Base-by-base conservation (phyloP, 2,888 invertebrate species). In the Hyles lineata region DNA sequence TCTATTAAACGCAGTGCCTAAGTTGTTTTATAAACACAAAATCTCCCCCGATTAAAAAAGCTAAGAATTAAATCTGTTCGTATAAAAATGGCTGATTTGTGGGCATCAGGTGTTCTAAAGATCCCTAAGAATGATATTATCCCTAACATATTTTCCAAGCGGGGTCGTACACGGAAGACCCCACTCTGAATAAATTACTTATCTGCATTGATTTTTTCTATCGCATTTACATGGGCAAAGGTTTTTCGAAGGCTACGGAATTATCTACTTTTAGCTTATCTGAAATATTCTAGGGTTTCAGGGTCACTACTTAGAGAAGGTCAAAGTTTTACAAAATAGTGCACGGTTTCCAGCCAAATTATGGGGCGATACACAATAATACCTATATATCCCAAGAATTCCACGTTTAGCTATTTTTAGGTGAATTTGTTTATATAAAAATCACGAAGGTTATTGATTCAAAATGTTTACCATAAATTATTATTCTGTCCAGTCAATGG, bases 81-180 rank as follows among this genome's bases (percentile, higher is more conserved):
- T 50, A 67, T 67, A 67, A 67, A 63, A 80, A 82, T 83, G 81
- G 82, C 82, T 77, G 78, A 79, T 79, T 79, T 79, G 81, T 76
- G 77, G 89, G 92, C 89, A 93, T 93, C 94, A 94, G 94, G 94
- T 94, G 94, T 90, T 82, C 80, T 82, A 83, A 91, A 93, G 92
- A 90, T 92, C 89, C 87, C 84, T 86, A 85, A 88, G 88, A 90
- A 89, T 87, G 84, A 88, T 90, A 91, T 93, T 91, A 92, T 91
- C 89, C 88, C 83, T 79, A 89, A 91, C 91, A 92, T 92, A 91
- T 92, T 91, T 90, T 83, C 84, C 88, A 82, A 85, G 82, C 81
- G 82, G 88, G 92, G 88, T 87, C 86, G 87, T 85, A 85, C 83
- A 85, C 78, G 79, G 80, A 82, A 87, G 80, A 83, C 86, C 90